Conservation (phyloP, 1,140 invertebrate species). For the Yoshiicerus persimilis region DNA sequence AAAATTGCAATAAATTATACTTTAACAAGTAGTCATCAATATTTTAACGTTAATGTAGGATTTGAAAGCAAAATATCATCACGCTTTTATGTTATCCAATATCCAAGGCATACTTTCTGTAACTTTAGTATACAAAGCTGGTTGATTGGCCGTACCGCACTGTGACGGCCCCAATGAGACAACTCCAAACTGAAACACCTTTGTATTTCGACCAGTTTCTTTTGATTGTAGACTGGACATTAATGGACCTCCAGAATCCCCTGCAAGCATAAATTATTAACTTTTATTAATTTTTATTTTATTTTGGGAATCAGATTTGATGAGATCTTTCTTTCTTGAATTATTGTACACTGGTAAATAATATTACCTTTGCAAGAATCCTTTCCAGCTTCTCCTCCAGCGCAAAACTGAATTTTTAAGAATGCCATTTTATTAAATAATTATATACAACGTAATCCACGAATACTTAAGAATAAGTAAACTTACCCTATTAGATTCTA, state of each 20-base stretch:
- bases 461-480: not conserved
- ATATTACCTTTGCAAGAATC: constrained; percentile 14
- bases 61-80: too few relatives aligned
- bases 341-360: not conserved
- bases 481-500: not conserved
- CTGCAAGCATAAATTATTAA: not conserved
- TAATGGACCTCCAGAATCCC: not conserved
- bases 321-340: too few relatives aligned
- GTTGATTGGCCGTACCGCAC: not conserved
- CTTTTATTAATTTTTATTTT: too few relatives aligned
- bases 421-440: too few relatives aligned
- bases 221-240: not conserved
- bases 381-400: not conserved
- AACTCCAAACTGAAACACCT: not conserved
- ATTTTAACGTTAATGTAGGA: too few relatives aligned
- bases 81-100: not conserved
- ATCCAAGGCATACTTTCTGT: not conserved
- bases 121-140: not conserved
- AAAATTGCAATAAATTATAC: too few relatives aligned
- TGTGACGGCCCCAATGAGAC: not conserved
- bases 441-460: not conserved
- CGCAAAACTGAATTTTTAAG: constrained; percentile 25
- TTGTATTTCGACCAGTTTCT: not conserved
- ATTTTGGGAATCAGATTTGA: too few relatives aligned
- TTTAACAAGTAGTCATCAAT: too few relatives aligned